These are phyloP conservation scores for Arizona elegans DNA, from an alignment of 2,113 vertebrate species.

Conservation along the genomic window DNA sequence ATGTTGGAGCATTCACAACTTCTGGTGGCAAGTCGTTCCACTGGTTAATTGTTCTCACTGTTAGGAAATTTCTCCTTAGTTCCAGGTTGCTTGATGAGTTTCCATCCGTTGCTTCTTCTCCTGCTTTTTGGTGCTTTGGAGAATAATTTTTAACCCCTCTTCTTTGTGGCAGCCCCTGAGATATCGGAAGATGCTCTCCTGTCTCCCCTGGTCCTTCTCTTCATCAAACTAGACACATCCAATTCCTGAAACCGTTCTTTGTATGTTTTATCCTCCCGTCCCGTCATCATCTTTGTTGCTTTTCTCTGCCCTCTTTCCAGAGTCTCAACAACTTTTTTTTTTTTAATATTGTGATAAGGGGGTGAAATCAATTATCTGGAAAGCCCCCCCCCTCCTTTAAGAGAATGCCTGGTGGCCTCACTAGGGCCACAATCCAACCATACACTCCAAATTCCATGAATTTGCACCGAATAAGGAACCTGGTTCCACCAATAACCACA, in stretches of 20 bases:
- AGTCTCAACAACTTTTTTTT: neutral
- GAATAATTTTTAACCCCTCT: neutral
- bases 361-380: neutral
- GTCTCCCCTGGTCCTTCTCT: neutral
- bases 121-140: neutral
- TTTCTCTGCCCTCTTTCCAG: neutral
- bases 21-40: neutral
- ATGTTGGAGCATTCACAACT: too few species aligned
- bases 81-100: neutral
- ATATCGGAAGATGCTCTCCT: neutral
- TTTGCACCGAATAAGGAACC: neutral
- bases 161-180: neutral
- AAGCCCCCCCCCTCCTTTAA: neutral
- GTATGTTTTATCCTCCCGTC: neutral
- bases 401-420: too few species aligned
- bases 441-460: too few species aligned
- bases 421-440: fast-evolving
- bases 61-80: neutral
- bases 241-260: neutral
- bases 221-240: neutral
- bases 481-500: neutral
- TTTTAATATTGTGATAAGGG: neutral
- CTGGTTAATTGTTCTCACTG: neutral
- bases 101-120: too few species aligned
- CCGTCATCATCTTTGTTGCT: neutral